Conservation (phyloP, 2,888 invertebrate species). For the Drosophila mayaguana region DNA sequence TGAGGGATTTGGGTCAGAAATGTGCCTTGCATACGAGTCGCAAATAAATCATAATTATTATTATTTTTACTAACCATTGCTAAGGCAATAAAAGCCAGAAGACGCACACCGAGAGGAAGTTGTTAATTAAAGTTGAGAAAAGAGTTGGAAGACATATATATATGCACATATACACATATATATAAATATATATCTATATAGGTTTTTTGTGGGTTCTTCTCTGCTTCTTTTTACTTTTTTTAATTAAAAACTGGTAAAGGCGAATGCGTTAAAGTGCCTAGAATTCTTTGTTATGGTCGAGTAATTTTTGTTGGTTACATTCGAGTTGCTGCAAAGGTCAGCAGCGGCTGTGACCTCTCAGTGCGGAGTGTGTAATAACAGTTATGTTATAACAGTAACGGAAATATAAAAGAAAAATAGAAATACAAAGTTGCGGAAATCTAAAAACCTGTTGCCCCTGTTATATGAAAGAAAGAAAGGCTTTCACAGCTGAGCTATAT, state of each 20-base stretch:
- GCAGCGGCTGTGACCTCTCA: slow-evolving; percentile 37
- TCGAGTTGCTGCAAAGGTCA: slow-evolving; percentile 51
- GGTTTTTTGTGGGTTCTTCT: slow-evolving; percentile 39
- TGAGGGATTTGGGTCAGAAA: slow-evolving; percentile 71
- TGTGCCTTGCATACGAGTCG: slow-evolving; percentile 61
- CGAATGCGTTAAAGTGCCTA: slow-evolving; percentile 29
- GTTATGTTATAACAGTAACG: slow-evolving; percentile 4
- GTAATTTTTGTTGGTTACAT: slow-evolving; percentile 67
- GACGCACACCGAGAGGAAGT: slow-evolving; percentile 59
- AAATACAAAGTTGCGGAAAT: background rate
- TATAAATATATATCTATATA: background rate
- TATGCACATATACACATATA: slow-evolving; percentile 24
- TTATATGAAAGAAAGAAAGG: background rate
- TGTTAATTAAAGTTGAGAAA: slow-evolving; percentile 66
- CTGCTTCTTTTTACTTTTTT: slow-evolving; percentile 23
- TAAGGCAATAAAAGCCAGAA: slow-evolving; percentile 52
- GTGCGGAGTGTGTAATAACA: background rate
- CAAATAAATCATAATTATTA: slow-evolving; percentile 55
- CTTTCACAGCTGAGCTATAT: background rate
- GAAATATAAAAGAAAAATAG: background rate
- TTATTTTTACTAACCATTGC: slow-evolving; percentile 57
- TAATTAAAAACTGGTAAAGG: slow-evolving; percentile 51
- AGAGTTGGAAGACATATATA: slow-evolving; percentile 34
- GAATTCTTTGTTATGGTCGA: slow-evolving; percentile 58
- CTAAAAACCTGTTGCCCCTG: slow-evolving; percentile 10